These are phyloP conservation scores for Melieria crassipennis DNA, from an alignment of 2,888 invertebrate species.

Conservation along the genomic window DNA sequence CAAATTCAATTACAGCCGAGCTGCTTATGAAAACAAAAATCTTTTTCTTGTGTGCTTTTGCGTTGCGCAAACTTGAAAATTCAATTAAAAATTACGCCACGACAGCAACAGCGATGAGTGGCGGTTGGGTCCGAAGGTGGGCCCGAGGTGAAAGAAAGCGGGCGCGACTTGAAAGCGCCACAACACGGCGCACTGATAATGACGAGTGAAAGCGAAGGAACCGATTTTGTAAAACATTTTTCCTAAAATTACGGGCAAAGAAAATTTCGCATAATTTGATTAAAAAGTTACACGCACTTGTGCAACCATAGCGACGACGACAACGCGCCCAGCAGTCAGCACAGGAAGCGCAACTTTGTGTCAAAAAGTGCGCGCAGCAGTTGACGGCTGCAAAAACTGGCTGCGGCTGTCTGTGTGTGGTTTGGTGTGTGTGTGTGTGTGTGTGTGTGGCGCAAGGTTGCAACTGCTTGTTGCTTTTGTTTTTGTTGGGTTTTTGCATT, in stretches of 20 bases:
- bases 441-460: not conserved
- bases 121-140: too few species aligned
- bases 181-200: not conserved
- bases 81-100: conserved; percentile 28
- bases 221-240: conserved; percentile 12
- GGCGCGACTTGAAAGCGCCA: not conserved
- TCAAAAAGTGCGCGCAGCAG: conserved; percentile 5
- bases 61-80: conserved; percentile 17
- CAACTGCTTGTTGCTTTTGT: not conserved
- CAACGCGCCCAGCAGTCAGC: not conserved
- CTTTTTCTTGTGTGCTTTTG: not conserved
- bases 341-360: conserved; percentile 18
- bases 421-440: not conserved
- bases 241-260: conserved; percentile 27
- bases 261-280: conserved; percentile 32
- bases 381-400: conserved; percentile 1
- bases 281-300: conserved; percentile 25
- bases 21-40: conserved; percentile 13
- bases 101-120: conserved; percentile 18
- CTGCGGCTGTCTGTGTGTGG: not conserved
- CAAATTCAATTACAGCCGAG: conserved; percentile 19
- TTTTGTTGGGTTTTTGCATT: conserved; percentile 21
- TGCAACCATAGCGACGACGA: not conserved
- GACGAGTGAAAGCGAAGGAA: not conserved
- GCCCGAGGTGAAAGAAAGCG: too few species aligned